Conservation (phyloP, 1,140 invertebrate species). For the Drosophila albomicans region DNA sequence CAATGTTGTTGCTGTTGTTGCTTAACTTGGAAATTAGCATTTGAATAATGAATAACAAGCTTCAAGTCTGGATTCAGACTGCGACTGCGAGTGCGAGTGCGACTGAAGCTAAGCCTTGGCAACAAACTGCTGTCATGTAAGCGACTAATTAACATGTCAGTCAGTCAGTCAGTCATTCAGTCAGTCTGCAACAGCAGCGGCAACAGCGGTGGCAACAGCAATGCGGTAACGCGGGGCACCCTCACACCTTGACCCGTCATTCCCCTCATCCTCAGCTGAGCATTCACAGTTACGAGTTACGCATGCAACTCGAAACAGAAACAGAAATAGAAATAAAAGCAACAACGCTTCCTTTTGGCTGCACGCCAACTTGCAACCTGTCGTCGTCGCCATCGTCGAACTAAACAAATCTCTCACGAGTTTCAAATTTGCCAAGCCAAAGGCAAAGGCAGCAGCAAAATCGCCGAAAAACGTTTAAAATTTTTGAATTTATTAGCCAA, state of each 20-base stretch:
- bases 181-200: slow-evolving; percentile 19
- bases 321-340: slow-evolving; percentile 66
- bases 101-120: slow-evolving; percentile 46
- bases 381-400: slow-evolving; percentile 50
- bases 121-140: slow-evolving; percentile 81
- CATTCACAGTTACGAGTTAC: slow-evolving; percentile 61
- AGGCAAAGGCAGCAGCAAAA: slow-evolving; percentile 36
- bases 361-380: slow-evolving; percentile 30
- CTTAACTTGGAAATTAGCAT: slow-evolving; percentile 72
- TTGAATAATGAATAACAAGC: slow-evolving; percentile 67
- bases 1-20: slow-evolving; percentile 46
- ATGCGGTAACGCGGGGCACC: slow-evolving; percentile 16
- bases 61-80: slow-evolving; percentile 32
- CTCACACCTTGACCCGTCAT: slow-evolving; percentile 26
- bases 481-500: slow-evolving; percentile 82
- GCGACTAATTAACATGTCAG: slow-evolving; percentile 84
- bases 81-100: neutral
- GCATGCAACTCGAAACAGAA: slow-evolving; percentile 45
- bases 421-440: slow-evolving; percentile 72
- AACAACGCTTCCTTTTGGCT: slow-evolving; percentile 24
- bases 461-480: slow-evolving; percentile 67
- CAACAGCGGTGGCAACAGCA: slow-evolving; percentile 24
- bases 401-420: slow-evolving; percentile 78
- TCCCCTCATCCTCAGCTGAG: slow-evolving; percentile 13
- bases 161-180: slow-evolving; percentile 45